Evolutionary conservation across 2,797 vertebrate species (phyloP), one percentile per base, ranked within the genome.

Genomic region (Muscicapa comitata): DNA sequence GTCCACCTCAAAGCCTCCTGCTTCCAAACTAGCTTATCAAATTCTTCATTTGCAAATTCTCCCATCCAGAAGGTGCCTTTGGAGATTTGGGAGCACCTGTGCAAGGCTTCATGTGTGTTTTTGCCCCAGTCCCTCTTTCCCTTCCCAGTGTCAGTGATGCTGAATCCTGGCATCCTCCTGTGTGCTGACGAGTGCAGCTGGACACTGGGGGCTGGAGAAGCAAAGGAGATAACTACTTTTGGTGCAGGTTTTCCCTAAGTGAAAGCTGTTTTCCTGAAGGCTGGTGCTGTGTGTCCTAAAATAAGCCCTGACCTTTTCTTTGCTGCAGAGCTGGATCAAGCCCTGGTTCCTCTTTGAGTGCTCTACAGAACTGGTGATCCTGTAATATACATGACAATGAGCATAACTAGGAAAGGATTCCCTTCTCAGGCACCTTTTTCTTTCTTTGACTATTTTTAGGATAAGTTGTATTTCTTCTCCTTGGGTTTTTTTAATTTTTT

Each of bases 1-100:
- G 7, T 20, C n/a, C 50, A 24, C 3, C 3, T 48, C 0, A 0
- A 72, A 90, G 24, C 18, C 29, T 12, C 2, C 0, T 35, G 13
- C 43, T 87, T 62, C 48, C 45, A 31, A 18, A 9, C 38, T 80
- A 55, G 5, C 35, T 76, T 79, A 42, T 53, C 14, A 50, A 9
- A 28, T 29, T 2, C 0, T 53, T 11, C 0, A 0, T 75, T 81
- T 68, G 19, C 42, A 57, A 37, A 13, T 26, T 33, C 6, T 61
- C 42, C 29, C 5, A 2, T 37, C 20, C 33, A 50, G 71, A 48
- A 61, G 31, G 58, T 68, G 47, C 17, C 18, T 58, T 33, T 72
- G 71, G 50, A 86, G 50, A 23, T 72, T 18, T 62, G 48, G 47
- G 66, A 71, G 40, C 4, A 1, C 35, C 26, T 63, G 9, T 66